These are phyloP conservation scores for Eurosta solidaginis DNA, from an alignment of 1,140 invertebrate species.

Conservation along the genomic window DNA sequence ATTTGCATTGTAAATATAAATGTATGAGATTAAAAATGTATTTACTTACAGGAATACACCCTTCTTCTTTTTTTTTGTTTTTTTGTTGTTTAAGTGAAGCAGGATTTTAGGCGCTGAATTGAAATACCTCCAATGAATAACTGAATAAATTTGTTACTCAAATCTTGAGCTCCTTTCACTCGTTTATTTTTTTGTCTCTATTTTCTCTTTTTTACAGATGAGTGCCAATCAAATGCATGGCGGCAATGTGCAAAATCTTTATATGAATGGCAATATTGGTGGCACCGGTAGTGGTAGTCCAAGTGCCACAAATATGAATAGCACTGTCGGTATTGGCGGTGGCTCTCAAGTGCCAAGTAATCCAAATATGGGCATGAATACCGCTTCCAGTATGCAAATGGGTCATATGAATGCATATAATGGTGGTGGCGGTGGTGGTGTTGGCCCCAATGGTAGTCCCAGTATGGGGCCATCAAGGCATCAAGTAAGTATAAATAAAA, in stretches of 20 bases:
- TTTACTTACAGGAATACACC: no score
- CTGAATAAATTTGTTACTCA: no score
- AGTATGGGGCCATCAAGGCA: slow-evolving; percentile 38
- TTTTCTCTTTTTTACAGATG: slow-evolving; percentile 43
- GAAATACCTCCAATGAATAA: no score
- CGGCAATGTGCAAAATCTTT: slow-evolving; percentile 34
- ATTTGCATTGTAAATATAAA: no score
- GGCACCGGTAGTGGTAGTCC: slow-evolving; percentile 46
- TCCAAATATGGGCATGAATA: slow-evolving; percentile 18
- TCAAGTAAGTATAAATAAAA: slow-evolving; percentile 49
- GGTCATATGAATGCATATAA: slow-evolving; percentile 36
- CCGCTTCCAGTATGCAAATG: slow-evolving; percentile 22
- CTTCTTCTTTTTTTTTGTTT: no score
- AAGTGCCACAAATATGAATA: slow-evolving; percentile 60
- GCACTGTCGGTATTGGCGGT: slow-evolving; percentile 39
- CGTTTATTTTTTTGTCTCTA: not conserved
- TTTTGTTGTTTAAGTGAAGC: no score
- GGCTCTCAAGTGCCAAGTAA: slow-evolving; percentile 12
- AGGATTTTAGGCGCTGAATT: not conserved
- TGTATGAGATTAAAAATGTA: no score
- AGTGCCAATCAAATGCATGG: slow-evolving; percentile 37
- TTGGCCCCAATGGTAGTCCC: slow-evolving; percentile 17
- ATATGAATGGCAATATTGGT: slow-evolving; percentile 40
- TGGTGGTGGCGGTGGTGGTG: slow-evolving; percentile 45
- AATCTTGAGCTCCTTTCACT: no score